phyloP scores from a whole-genome alignment of 2,888 invertebrate species.

The Merodon equestris region DNA sequence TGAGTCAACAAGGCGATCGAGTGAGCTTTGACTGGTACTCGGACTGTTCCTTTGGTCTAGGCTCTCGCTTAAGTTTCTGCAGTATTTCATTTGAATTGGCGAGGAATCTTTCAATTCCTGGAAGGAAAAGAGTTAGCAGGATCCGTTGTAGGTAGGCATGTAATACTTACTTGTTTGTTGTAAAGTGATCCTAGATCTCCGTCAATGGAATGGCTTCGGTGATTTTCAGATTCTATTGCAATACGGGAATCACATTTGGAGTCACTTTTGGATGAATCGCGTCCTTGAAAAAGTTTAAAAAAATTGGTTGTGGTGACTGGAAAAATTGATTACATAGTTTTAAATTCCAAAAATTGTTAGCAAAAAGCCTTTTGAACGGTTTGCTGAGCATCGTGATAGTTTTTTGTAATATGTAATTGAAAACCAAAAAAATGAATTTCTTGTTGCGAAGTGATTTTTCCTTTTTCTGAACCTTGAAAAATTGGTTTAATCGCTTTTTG shows the following conservation, averaged over 20 bases:
- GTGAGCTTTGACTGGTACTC: conserved; percentile 49
- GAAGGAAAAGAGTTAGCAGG: not conserved
- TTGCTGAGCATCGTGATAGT: no score
- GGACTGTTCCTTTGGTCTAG: conserved; percentile 58
- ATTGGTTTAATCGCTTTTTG: no score
- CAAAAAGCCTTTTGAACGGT: no score
- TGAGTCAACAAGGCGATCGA: conserved; percentile 50
- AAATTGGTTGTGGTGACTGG: no score
- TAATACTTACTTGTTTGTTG: conserved; percentile 48
- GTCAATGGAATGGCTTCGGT: conserved; percentile 66
- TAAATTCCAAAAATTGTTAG: no score
- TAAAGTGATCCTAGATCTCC: conserved; percentile 63
- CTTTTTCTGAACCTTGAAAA: no score
- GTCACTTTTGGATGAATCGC: conserved; percentile 77
- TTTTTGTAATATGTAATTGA: no score
- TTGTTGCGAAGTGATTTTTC: no score
- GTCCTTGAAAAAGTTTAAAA: conserved; percentile 70
- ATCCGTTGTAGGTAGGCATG: not conserved
- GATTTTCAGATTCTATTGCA: conserved; percentile 72
- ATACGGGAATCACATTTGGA: conserved; percentile 72
- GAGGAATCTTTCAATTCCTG: conserved; percentile 61
- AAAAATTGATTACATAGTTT: no score
- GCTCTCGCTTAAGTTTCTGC: conserved; percentile 56
- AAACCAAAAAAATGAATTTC: no score
- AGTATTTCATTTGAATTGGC: conserved; percentile 47